phyloP scores from a whole-genome alignment of 2,888 invertebrate species.

The Macroteleia sp. region DNA sequence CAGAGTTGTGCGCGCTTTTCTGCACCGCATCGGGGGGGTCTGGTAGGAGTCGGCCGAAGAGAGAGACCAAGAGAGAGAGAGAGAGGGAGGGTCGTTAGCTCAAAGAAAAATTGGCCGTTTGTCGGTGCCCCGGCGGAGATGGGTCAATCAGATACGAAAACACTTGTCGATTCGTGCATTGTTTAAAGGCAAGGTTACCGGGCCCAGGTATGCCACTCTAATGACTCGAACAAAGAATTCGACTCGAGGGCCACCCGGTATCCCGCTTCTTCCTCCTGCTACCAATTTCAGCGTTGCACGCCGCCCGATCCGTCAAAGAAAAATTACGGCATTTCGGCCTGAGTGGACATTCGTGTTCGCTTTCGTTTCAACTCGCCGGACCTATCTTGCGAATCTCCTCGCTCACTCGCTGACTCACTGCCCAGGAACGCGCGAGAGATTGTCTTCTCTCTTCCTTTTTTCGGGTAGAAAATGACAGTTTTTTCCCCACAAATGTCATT shows the following conservation, averaged over 20 bases:
- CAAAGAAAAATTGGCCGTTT: constrained; percentile 79
- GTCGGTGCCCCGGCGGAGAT: constrained; percentile 72
- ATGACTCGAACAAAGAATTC: constrained; percentile 76
- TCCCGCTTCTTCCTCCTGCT: constrained; percentile 48
- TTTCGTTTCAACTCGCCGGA: constrained; percentile 42
- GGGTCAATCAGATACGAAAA: constrained; percentile 82
- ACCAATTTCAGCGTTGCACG: constrained; percentile 64
- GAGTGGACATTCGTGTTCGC: too few species aligned
- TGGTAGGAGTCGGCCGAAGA: constrained; percentile 48
- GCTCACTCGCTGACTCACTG: constrained; percentile 58
- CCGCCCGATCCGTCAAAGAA: constrained; percentile 60
- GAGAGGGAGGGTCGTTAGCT: constrained; percentile 74
- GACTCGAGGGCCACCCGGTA: constrained; percentile 62
- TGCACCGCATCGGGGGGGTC: constrained; percentile 25
- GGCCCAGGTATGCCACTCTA: constrained; percentile 79
- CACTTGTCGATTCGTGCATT: constrained; percentile 77
- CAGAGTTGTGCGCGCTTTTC: constrained; percentile 46
- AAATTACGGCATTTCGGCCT: constrained; percentile 61
- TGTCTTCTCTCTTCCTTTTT: too few species aligned
- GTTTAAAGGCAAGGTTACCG: constrained; percentile 75
- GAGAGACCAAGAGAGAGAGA: too few species aligned
- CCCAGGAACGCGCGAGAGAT: constrained; percentile 46
- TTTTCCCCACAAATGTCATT: too few species aligned
- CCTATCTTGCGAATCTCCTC: constrained; percentile 50
- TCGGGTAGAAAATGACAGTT: too few species aligned